Percentiles rank a stretch among this genome's conserved stretches.
Conservation (phyloP, 2,113 vertebrate species). For the Corythornis madagascariensis region DNA sequence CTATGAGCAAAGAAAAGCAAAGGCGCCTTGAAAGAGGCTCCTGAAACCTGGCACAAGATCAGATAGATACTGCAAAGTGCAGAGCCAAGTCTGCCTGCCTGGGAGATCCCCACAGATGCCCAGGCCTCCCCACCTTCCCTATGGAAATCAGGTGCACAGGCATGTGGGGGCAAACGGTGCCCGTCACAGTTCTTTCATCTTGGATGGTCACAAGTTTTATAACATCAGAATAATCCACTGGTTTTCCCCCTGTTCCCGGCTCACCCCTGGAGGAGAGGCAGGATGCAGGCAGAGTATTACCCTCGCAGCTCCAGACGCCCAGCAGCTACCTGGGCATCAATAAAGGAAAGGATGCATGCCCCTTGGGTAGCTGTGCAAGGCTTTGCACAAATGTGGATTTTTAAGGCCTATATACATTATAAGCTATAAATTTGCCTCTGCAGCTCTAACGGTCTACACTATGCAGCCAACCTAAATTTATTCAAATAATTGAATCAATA, state of each 20-base stretch:
- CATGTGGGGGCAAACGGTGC: background rate
- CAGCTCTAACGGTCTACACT: background rate
- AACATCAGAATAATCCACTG: background rate
- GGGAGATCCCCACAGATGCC: background rate
- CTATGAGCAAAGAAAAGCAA: background rate
- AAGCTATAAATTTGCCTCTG: background rate
- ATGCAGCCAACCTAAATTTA: background rate
- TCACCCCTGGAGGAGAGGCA: background rate
- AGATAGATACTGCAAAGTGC: background rate
- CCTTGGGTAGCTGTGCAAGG: background rate
- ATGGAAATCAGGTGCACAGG: background rate
- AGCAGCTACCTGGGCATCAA: background rate
- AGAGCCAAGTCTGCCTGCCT: background rate
- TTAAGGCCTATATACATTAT: background rate
- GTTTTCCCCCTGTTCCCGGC: rapidly evolving
- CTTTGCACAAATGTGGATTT: background rate
- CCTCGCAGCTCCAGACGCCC: background rate
- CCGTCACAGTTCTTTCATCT: conserved; percentile 1
- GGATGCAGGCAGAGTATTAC: background rate
- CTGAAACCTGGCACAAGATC: conserved; percentile 25
- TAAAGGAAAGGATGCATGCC: background rate
- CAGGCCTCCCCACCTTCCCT: rapidly evolving
- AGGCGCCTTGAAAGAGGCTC: background rate
- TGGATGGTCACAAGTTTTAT: background rate
- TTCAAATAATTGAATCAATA: conserved; percentile 9